Conservation (phyloP, 2,797 vertebrate genomes). For the Pelodytes ibericus region DNA sequence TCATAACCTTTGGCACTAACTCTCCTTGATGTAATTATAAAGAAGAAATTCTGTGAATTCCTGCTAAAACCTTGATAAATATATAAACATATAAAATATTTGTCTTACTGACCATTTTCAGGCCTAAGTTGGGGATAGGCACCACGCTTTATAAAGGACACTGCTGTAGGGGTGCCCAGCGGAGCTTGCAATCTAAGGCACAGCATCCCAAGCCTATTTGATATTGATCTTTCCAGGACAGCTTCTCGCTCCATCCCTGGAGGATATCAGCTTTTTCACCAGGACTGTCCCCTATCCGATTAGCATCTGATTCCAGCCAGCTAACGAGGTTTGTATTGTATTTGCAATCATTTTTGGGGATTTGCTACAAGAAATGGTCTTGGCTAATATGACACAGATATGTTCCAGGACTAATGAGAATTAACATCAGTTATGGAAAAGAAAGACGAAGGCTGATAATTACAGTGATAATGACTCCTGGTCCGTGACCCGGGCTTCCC, state of each 20-base stretch:
- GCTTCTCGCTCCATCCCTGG: constrained; percentile 8
- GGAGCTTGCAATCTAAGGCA: constrained; percentile 32
- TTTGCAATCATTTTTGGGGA: constrained; percentile 45
- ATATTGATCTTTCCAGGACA: constrained; percentile 32
- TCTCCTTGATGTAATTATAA: no score
- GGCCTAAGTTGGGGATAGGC: no score
- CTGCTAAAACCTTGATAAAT: no score
- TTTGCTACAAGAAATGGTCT: constrained; percentile 37
- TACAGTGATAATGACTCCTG: constrained; percentile 27
- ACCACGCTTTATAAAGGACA: no score
- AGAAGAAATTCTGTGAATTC: no score
- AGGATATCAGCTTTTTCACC: constrained; percentile 10
- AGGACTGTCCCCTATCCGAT: constrained; percentile 34
- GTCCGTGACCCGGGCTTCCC: not conserved
- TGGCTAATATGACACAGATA: constrained; percentile 35
- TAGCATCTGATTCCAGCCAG: constrained; percentile 33
- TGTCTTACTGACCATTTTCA: no score
- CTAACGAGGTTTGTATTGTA: constrained; percentile 44
- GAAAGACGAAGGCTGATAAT: constrained; percentile 31
- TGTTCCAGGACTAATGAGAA: constrained; percentile 15
- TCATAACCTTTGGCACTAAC: no score
- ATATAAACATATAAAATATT: no score
- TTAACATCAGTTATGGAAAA: constrained; percentile 10
- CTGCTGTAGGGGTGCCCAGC: not conserved
- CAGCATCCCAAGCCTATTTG: not conserved